Evolutionary conservation across 1,140 invertebrate genomes (phyloP), one percentile per base, ranked within the genome.

Genomic region (Drosophila asahinai): DNA sequence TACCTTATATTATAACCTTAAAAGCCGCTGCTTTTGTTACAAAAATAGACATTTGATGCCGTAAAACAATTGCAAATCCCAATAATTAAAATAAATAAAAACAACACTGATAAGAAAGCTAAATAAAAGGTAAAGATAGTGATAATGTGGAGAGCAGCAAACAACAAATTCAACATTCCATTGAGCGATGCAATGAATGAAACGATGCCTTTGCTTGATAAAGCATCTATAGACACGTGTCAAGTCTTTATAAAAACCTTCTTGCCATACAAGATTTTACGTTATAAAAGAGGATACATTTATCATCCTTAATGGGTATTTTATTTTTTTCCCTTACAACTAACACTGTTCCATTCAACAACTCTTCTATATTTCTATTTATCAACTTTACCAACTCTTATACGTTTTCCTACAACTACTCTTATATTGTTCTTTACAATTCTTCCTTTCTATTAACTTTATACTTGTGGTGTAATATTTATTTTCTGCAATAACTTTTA

Each of bases 1-100:
- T 14, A n/a, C n/a, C n/a, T n/a, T n/a, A n/a, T n/a, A n/a, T n/a
- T n/a, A n/a, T 7, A 3, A 54, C 27, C 27, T 52, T 6, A 54
- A 54, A 36, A 6, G 51, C 0, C 22, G 22, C 17, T 55, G 22
- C 12, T 42, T 2, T 27, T 49, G 48, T 64, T 22, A 30, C 61
- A 65, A 38, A 65, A 48, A 64, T 62, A 67, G 12, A 63, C 19
- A 38, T 63, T 48, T 47, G 27, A 64, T 43, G 58, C 14, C n/a
- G 14, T 25, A n/a, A 59, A 58, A 42, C 63, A 61, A 65, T 33
- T 36, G 14, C 36, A 19, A 27, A 36, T 55, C 33, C 33, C 17
- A 62, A 47, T 60, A 65, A 36, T 33, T 14, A 36, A 33, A 43
- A 59, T 19, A 27, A 25, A 45, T n/a, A 45, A 22, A 45, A 27